Conservation (phyloP, 2,888 invertebrate genomes). For the Brachylomia viminalis region DNA sequence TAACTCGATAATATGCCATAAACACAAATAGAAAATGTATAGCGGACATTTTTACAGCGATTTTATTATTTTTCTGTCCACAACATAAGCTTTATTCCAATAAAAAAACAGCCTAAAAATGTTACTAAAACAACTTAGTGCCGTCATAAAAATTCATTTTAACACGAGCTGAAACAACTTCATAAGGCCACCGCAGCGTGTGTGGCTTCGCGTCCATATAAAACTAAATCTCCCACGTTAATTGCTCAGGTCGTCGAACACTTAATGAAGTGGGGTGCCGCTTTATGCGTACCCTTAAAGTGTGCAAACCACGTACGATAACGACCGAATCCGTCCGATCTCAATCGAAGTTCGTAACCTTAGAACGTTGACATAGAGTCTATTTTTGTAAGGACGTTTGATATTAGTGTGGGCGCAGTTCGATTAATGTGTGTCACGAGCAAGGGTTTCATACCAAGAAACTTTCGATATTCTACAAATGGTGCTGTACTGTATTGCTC, state of each 20-base stretch:
- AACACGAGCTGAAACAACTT: conserved; percentile 68
- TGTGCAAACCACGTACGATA: conserved; percentile 58
- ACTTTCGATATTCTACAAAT: conserved; percentile 35
- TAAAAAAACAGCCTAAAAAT: conserved; percentile 39
- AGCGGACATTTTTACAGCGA: conserved; percentile 14
- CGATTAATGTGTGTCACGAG: conserved; percentile 58
- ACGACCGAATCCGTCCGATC: conserved; percentile 39
- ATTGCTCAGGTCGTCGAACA: conserved; percentile 78
- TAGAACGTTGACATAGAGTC: conserved; percentile 48
- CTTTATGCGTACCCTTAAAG: conserved; percentile 70
- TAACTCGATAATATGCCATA: conserved; percentile 12
- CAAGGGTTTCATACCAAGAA: conserved; percentile 48
- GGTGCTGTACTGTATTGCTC: conserved; percentile 3
- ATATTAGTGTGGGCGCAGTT: conserved; percentile 53
- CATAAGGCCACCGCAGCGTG: conserved; percentile 66
- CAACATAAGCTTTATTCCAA: conserved; percentile 36
- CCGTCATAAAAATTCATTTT: conserved; percentile 62
- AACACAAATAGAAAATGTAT: conserved; percentile 29
- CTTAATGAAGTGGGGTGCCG: conserved; percentile 77
- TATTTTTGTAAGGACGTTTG: conserved; percentile 39
- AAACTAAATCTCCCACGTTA: conserved; percentile 77
- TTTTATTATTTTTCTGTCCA: conserved; percentile 24
- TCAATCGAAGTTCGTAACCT: too few relatives aligned
- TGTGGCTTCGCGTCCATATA: conserved; percentile 70
- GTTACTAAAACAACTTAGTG: conserved; percentile 28